A percentile compares a stretch with the other conserved stretches of the same genome.
Evolutionary conservation across 2,888 invertebrate genomes (phyloP).

Genomic region (Sarcophaga variegata): DNA sequence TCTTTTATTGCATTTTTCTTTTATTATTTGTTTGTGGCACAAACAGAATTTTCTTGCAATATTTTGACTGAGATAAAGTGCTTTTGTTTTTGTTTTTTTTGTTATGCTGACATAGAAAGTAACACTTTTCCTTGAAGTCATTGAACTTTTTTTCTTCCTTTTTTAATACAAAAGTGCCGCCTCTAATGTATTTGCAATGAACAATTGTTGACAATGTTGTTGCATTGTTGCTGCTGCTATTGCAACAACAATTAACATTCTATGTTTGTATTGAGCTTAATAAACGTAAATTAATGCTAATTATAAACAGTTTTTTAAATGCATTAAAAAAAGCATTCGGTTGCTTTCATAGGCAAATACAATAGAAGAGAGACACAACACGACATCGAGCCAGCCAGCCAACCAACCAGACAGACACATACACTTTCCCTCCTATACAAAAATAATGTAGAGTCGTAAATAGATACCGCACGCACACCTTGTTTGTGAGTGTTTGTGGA

Average conservation of each 20-base stretch:
- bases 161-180: constrained; percentile 40
- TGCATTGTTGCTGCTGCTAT: not conserved
- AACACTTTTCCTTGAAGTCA: constrained; percentile 63
- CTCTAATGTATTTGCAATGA: constrained; percentile 35
- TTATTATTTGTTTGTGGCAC: constrained; percentile 26
- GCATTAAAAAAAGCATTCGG: constrained; percentile 19
- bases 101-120: constrained; percentile 59
- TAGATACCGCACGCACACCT: not conserved
- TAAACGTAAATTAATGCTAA: constrained; percentile 70
- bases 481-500: not conserved
- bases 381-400: not conserved
- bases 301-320: constrained; percentile 66
- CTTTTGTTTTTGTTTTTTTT: not conserved
- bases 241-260: constrained; percentile 55
- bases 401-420: not conserved
- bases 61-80: constrained; percentile 14
- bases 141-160: constrained; percentile 54
- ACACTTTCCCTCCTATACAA: not conserved
- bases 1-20: constrained; percentile 21
- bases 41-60: constrained; percentile 41
- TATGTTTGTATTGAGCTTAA: constrained; percentile 55
- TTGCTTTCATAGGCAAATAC: not conserved
- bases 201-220: constrained; percentile 18
- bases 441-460: not conserved
- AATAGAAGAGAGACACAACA: not conserved